Evolutionary conservation across 2,888 invertebrate species (phyloP).

Genomic region (Acrocyrtus sp.): DNA sequence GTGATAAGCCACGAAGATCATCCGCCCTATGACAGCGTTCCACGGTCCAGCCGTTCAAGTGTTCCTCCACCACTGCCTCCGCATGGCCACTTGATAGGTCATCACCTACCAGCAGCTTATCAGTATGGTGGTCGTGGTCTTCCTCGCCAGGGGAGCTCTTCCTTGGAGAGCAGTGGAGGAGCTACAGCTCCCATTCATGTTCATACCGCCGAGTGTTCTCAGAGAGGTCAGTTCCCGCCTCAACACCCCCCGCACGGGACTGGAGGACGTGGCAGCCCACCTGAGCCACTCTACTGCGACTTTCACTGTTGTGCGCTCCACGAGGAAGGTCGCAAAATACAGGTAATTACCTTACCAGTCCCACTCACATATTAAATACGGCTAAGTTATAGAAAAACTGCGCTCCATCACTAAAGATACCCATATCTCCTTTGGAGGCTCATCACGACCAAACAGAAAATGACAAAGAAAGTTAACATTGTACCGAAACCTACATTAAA

Average conservation of each 20-base stretch:
- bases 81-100: conserved; percentile 54
- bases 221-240: conserved; percentile 61
- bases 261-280: conserved; percentile 67
- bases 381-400: too few species aligned
- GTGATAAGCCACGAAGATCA: conserved; percentile 89
- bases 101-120: conserved; percentile 56
- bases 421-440: too few species aligned
- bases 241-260: conserved; percentile 62
- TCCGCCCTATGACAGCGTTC: conserved; percentile 65
- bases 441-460: too few species aligned
- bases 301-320: conserved; percentile 95
- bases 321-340: conserved; percentile 91
- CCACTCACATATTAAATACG: too few species aligned
- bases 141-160: conserved; percentile 70
- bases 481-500: too few species aligned
- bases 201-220: conserved; percentile 80
- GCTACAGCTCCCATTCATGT: conserved; percentile 72
- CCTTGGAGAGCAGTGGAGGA: conserved; percentile 74
- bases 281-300: conserved; percentile 80
- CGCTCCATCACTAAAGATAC: too few species aligned
- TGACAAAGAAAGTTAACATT: too few species aligned
- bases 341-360: conserved; percentile 67
- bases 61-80: conserved; percentile 65
- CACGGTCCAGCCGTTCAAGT: conserved; percentile 67
- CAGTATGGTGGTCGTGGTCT: conserved; percentile 61